Base-by-base conservation (phyloP, 2,888 invertebrate species). In the Eristalis arbustorum region DNA sequence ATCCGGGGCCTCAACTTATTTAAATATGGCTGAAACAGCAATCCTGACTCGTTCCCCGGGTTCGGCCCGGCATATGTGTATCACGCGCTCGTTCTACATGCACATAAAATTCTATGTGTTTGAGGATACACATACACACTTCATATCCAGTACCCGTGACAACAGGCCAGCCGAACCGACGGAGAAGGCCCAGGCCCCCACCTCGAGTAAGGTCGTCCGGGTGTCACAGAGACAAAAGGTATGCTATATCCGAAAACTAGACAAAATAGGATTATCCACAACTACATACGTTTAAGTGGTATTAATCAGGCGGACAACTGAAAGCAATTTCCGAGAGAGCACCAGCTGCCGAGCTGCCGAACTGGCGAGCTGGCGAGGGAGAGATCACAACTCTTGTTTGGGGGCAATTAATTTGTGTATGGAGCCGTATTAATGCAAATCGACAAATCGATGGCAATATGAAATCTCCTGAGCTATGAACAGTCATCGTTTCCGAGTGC, bases 11-110 rank as follows among this genome's bases (percentile, higher is more conserved):
- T 78, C 78, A 83, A 87, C 83, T 83, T 87, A 87, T 83, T 87
- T 87, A 83, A 87, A 87, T 83, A 83, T 87, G 87, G 87, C 87
- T 87, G 87, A 87, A 87, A 87, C 83, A 87, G 83, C 83, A 81
- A 78, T 82, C 75, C 69, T 56, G 71, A 61, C 61, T 64, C 78
- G 74, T 64, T 83, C 74, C 83, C 77, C 82, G 77, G 77, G 81
- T 63, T 64, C 49, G 37, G 10, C 18, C 59, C 13, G 78, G 61
- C 82, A 87, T 87, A 83, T 87, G 87, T 87, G 81, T 87, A 77
- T 71, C 69, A 78, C 40, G 31, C 73, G 31, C 73, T 67, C 61
- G 63, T 67, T 25, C 73, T 71, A 82, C 61, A 87, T 66, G 66
- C 74, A 71, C 71, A 18, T 1, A 18, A n/a, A n/a, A 8, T 18